Conservation (phyloP, 2,888 invertebrate species). For the Xiphydria camelus region DNA sequence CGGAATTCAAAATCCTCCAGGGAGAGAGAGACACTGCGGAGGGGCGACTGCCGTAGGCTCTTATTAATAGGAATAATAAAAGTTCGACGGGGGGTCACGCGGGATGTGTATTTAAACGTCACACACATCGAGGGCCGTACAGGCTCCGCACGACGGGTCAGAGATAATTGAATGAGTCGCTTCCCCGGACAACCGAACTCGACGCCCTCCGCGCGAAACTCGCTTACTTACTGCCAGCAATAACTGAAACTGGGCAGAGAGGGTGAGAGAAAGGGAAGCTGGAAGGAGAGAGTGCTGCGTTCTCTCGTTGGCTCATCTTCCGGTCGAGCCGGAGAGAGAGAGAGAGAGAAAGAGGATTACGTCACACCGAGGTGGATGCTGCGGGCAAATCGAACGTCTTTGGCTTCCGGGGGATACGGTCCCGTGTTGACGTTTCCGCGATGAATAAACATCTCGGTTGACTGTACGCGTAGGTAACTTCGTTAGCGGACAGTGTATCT, state of each 20-base stretch:
- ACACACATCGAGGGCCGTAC: constrained; percentile 6
- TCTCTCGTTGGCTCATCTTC: no score
- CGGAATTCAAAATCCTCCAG: background rate
- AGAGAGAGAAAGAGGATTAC: background rate
- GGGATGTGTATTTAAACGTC: background rate
- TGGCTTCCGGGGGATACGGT: background rate
- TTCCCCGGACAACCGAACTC: constrained; percentile 19
- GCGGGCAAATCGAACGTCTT: background rate
- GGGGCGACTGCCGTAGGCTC: background rate
- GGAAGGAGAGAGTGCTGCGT: no score
- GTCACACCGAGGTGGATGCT: background rate
- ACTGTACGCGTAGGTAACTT: no score
- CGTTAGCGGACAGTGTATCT: no score
- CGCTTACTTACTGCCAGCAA: constrained; percentile 24
- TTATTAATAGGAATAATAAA: constrained; percentile 30
- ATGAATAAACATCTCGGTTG: no score
- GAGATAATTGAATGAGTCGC: constrained; percentile 41
- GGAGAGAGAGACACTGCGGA: no score
- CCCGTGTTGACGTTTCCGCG: background rate
- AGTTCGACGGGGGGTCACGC: constrained; percentile 2
- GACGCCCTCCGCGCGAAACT: constrained; percentile 13
- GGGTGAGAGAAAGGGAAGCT: background rate
- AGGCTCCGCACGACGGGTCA: constrained; percentile 21
- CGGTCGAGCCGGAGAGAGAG: no score
- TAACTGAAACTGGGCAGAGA: constrained; percentile 29